A percentile compares a stretch with the other conserved stretches of the same genome.
Evolutionary conservation across 2,113 vertebrate genomes (phyloP).

Genomic region (Silurus meridionalis): DNA sequence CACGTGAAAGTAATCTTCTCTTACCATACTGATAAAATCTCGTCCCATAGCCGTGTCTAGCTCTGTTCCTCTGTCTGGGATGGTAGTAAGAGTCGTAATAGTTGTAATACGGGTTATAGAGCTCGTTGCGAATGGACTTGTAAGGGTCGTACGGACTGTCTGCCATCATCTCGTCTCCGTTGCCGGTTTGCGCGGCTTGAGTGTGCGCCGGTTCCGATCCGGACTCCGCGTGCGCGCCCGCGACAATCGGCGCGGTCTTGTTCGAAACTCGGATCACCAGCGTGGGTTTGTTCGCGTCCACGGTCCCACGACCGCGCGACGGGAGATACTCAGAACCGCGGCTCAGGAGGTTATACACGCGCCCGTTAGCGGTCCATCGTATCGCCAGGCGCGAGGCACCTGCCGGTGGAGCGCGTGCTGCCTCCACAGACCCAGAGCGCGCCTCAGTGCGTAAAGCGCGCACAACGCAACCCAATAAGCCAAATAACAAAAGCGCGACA

Average conservation of each 20-base stretch:
- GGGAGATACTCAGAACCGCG: constrained; percentile 81
- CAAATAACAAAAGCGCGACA: constrained; percentile 55
- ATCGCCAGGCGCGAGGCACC: constrained; percentile 74
- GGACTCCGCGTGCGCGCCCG: constrained; percentile 50
- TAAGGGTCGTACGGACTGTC: constrained; percentile 90
- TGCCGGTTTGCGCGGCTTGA: constrained; percentile 39
- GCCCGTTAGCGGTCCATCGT: constrained; percentile 89
- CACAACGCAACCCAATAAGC: constrained; percentile 63
- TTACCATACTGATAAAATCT: constrained; percentile 86
- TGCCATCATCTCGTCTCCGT: constrained; percentile 82
- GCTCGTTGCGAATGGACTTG: constrained; percentile 85
- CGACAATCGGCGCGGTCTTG: constrained; percentile 40
- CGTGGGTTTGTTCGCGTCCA: constrained; percentile 51
- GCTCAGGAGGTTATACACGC: constrained; percentile 84
- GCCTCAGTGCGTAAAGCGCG: constrained; percentile 62
- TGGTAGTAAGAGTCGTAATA: constrained; percentile 89
- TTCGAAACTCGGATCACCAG: constrained; percentile 63
- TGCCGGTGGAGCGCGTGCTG: constrained; percentile 52
- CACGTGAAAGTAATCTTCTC: background rate
- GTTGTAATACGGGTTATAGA: constrained; percentile 93
- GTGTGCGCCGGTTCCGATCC: background rate
- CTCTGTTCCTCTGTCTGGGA: constrained; percentile 65
- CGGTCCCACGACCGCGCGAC: constrained; percentile 61
- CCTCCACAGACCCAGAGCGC: constrained; percentile 51
- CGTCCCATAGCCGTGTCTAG: constrained; percentile 77